Evolutionary conservation across 2,888 invertebrate species (phyloP).

Genomic region (Eucera pruinosa): DNA sequence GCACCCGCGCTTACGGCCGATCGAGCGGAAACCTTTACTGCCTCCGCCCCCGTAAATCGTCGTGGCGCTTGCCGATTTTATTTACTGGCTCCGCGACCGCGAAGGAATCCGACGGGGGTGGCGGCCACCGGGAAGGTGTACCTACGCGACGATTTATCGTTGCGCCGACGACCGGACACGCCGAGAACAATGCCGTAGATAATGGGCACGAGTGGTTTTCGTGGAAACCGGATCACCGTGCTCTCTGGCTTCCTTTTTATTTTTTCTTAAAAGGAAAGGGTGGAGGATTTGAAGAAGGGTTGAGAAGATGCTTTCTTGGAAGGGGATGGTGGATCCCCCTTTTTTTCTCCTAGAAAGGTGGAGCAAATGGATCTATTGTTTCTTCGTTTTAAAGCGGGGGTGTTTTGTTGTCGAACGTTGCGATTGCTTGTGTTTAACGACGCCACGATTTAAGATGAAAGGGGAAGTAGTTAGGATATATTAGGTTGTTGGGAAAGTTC

Average conservation of each 20-base stretch:
- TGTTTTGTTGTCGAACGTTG: too few relatives aligned
- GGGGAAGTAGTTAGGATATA: too few relatives aligned
- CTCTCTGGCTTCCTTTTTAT: constrained; percentile 4
- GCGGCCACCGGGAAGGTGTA: constrained; percentile 54
- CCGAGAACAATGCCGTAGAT: constrained; percentile 69
- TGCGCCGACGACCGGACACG: constrained; percentile 53
- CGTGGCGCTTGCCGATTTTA: constrained; percentile 75
- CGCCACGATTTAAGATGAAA: too few relatives aligned
- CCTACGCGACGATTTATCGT: constrained; percentile 61
- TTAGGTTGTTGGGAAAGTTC: too few relatives aligned
- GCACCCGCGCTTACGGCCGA: constrained; percentile 77
- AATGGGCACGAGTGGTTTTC: constrained; percentile 66
- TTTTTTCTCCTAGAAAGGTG: too few relatives aligned
- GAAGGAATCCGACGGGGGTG: constrained; percentile 57
- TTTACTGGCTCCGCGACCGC: constrained; percentile 66
- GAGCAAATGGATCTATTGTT: too few relatives aligned
- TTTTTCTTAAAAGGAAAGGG: neutral
- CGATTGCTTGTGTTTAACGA: too few relatives aligned
- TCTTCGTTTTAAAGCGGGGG: too few relatives aligned
- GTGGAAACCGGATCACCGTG: constrained; percentile 55
- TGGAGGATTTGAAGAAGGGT: too few relatives aligned
- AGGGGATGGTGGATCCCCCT: too few relatives aligned
- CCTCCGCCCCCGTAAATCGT: constrained; percentile 74
- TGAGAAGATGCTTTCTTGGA: too few relatives aligned
- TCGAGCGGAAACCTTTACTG: constrained; percentile 80